Conservation (phyloP, 92 coral and sea anemone species). For the Zoanthus sociatus region DNA sequence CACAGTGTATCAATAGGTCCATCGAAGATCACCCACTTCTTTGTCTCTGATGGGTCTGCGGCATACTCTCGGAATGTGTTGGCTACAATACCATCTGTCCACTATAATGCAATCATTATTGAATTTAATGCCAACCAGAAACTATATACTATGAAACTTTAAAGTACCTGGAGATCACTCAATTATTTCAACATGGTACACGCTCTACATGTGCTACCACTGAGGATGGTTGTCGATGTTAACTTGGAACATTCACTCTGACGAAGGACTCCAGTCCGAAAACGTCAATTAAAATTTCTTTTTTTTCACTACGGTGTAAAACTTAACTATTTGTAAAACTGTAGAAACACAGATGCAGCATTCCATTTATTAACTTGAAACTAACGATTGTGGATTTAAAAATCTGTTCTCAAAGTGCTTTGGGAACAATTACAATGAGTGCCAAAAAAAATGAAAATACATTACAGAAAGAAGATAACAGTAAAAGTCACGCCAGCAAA, state of each 20-base stretch:
- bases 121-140: background rate
- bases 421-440: background rate
- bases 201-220: background rate
- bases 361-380: background rate
- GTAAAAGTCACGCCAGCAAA: no score
- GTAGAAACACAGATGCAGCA: no score
- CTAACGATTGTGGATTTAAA: background rate
- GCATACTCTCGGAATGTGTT: constrained; percentile 99
- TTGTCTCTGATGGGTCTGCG: constrained; percentile 93
- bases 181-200: background rate
- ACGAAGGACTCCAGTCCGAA: no score
- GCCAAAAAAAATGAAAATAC: no score
- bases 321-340: no score
- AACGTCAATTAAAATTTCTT: no score
- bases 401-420: background rate
- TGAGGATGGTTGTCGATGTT: background rate
- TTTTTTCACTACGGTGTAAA: no score
- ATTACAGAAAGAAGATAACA: no score
- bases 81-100: constrained; percentile 99
- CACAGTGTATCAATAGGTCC: constrained; percentile 99
- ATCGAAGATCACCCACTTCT: constrained; percentile 99
- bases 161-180: background rate
- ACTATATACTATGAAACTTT: background rate
- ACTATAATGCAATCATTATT: constrained; percentile 52
- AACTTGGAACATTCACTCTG: no score